These are phyloP conservation scores for Apodemus sylvaticus DNA, from an alignment of 2,113 vertebrate genomes.

Conservation along the genomic window DNA sequence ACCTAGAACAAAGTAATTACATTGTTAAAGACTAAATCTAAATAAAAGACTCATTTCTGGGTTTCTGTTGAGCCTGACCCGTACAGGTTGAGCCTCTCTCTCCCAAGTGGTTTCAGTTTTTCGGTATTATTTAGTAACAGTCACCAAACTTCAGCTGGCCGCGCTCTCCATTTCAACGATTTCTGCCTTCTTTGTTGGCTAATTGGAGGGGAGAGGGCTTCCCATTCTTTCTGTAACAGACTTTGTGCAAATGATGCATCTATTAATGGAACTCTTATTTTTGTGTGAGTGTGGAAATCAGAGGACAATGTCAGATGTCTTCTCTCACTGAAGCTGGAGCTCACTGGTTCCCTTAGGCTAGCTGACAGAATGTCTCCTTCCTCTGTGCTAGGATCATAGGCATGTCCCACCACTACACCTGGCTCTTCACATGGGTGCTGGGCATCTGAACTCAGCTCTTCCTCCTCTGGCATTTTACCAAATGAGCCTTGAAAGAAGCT, in stretches of 20 bases:
- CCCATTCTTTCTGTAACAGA: not conserved
- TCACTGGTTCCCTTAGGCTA: not conserved
- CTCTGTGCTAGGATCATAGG: not conserved
- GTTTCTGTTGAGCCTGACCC: constrained; percentile 42
- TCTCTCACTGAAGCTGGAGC: not conserved
- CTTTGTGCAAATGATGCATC: constrained; percentile 7
- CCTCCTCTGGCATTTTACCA: not conserved
- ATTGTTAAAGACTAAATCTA: not conserved
- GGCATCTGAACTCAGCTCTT: not conserved
- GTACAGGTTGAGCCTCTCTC: not conserved
- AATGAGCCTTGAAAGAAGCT: not conserved
- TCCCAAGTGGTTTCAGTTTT: constrained; percentile 34
- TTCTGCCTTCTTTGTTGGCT: constrained; percentile 32
- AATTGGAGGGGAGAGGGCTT: not conserved
- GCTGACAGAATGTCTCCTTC: not conserved
- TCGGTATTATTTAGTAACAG: not conserved
- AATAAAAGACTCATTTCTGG: constrained; percentile 23
- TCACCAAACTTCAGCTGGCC: constrained; percentile 22
- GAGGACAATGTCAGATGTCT: not conserved
- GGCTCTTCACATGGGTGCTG: not conserved
- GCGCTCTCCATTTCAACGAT: not conserved
- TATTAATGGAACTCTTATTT: not conserved
- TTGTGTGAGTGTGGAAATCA: not conserved
- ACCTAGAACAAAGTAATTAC: constrained; percentile 32
- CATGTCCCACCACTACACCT: not conserved